Percentiles rank a stretch among this genome's conserved stretches.
These are phyloP conservation scores for Montipora cactus DNA, from an alignment of 64 coral and sea anemone genomes.

Conservation along the genomic window DNA sequence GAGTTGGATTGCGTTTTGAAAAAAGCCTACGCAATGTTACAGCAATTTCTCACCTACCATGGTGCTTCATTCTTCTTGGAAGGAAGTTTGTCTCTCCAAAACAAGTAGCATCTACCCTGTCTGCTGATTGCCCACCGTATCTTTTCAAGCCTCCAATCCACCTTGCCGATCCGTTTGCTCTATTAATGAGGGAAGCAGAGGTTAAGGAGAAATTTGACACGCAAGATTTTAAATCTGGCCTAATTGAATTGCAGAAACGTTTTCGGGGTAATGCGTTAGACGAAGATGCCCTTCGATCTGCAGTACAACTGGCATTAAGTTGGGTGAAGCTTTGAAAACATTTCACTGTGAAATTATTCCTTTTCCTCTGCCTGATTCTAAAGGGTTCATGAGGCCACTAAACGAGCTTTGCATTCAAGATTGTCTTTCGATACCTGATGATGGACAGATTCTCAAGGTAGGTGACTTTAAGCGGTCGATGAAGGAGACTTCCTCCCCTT, in stretches of 20 bases:
- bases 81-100: constrained; percentile 47
- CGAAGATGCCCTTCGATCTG: constrained; percentile 21
- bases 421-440: constrained; percentile 73
- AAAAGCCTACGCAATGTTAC: constrained; percentile 46
- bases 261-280: constrained; percentile 7
- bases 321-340: neutral
- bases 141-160: constrained; percentile 23
- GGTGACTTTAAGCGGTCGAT: no score
- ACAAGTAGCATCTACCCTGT: constrained; percentile 58
- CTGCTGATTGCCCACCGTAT: constrained; percentile 49
- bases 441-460: no score
- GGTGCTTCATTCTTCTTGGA: constrained; percentile 28
- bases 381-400: constrained; percentile 35
- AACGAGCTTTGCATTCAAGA: constrained; percentile 59
- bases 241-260: neutral
- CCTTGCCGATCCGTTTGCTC: neutral
- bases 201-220: constrained; percentile 60
- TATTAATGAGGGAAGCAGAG: constrained; percentile 51
- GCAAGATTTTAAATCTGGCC: constrained; percentile 35
- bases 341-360: neutral
- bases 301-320: constrained; percentile 13
- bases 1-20: constrained; percentile 35
- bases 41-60: neutral
- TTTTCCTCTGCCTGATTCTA: constrained; percentile 63
- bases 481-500: no score